phyloP scores from a whole-genome alignment of 2,888 invertebrate genomes.

The Dasypolia templi region DNA sequence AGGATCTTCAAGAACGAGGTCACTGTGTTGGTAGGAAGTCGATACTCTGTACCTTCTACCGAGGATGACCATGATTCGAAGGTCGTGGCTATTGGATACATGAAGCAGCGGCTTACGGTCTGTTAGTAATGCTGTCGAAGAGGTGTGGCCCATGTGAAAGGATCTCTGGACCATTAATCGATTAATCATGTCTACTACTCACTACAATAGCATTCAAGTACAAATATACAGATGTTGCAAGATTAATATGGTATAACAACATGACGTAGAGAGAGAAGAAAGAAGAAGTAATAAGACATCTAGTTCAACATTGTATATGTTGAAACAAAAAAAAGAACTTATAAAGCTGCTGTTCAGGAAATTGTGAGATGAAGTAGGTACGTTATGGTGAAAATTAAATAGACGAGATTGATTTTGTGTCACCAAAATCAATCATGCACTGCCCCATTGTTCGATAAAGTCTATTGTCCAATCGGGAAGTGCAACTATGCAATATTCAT shows the following conservation, averaged over 20 bases:
- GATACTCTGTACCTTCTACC: background rate
- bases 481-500: slow-evolving; percentile 6
- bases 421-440: background rate
- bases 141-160: background rate
- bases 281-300: background rate
- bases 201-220: background rate
- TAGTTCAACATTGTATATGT: too few species aligned
- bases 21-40: background rate
- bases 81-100: background rate
- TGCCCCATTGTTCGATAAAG: background rate
- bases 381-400: background rate
- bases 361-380: background rate
- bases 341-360: background rate
- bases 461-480: background rate
- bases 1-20: slow-evolving; percentile 1
- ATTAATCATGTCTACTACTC: background rate
- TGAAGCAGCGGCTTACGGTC: background rate
- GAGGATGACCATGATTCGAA: background rate
- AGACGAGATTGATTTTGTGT: background rate
- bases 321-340: too few species aligned
- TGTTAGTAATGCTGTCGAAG: background rate
- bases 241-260: background rate
- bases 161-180: background rate
- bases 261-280: background rate
- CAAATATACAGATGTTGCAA: background rate